Evolutionary conservation across 2,113 vertebrate species (phyloP).

Genomic region (Seriola quinqueradiata): DNA sequence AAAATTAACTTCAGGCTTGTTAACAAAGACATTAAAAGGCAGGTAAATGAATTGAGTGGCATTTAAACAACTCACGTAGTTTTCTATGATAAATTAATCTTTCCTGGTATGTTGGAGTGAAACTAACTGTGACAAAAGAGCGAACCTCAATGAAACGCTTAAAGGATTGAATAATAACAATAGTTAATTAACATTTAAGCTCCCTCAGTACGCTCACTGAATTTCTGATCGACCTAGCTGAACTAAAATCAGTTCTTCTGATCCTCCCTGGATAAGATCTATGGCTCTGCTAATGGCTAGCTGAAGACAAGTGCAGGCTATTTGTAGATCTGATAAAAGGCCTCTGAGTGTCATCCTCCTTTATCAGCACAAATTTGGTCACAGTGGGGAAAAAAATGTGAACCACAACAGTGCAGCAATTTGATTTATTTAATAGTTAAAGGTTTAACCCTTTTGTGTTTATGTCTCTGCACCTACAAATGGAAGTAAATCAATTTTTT

Average conservation of each 20-base stretch:
- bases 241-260: slow-evolving; percentile 46
- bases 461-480: too few species aligned
- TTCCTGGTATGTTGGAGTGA: not conserved
- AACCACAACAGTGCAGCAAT: not conserved
- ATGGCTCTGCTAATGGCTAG: slow-evolving; percentile 39
- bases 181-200: slow-evolving; percentile 35
- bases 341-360: not conserved
- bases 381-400: not conserved
- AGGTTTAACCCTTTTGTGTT: not conserved
- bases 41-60: slow-evolving; percentile 49
- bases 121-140: slow-evolving; percentile 33
- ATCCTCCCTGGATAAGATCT: slow-evolving; percentile 28
- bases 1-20: slow-evolving; percentile 28
- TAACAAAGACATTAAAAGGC: slow-evolving; percentile 25
- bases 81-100: slow-evolving; percentile 10
- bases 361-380: not conserved
- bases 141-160: slow-evolving; percentile 21
- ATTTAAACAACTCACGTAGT: slow-evolving; percentile 27
- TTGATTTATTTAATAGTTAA: not conserved
- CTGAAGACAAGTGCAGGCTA: slow-evolving; percentile 13
- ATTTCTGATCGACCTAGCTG: slow-evolving; percentile 15
- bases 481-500: too few species aligned
- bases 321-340: slow-evolving; percentile 48
- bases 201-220: not conserved
- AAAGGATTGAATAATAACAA: slow-evolving; percentile 27